Percentiles rank a stretch among this genome's conserved stretches.
phyloP scores from a whole-genome alignment of 2,797 vertebrate species.

The Lerista edwardsae region DNA sequence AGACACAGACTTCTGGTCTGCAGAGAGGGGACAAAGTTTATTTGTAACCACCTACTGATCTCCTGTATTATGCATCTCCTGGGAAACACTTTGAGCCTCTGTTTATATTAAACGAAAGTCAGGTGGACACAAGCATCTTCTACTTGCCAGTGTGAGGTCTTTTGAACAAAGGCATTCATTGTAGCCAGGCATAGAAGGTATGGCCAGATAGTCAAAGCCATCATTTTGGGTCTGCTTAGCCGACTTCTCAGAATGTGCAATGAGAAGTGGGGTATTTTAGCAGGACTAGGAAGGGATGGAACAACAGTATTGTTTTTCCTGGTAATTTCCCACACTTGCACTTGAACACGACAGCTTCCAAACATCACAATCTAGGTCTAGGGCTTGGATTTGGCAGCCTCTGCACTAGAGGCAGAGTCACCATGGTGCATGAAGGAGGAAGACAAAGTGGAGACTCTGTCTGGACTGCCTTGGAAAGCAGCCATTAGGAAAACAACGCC shows the following conservation, averaged over 20 bases:
- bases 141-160: not conserved
- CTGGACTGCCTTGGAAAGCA: not conserved
- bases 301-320: not conserved
- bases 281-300: no score
- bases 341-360: not conserved
- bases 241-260: not conserved
- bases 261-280: no score
- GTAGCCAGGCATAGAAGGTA: not conserved
- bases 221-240: not conserved
- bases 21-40: slow-evolving; percentile 21
- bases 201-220: not conserved
- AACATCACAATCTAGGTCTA: not conserved
- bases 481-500: not conserved
- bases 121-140: not conserved
- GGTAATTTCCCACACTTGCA: not conserved
- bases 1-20: not conserved
- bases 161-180: not conserved
- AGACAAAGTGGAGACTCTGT: not conserved
- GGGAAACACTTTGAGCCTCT: not conserved
- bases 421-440: not conserved
- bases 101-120: not conserved
- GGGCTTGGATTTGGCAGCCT: not conserved
- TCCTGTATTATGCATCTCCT: not conserved
- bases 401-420: not conserved
- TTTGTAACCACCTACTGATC: not conserved